These are phyloP conservation scores for Autographa pulchrina DNA, from an alignment of 2,888 invertebrate species.

Conservation along the genomic window DNA sequence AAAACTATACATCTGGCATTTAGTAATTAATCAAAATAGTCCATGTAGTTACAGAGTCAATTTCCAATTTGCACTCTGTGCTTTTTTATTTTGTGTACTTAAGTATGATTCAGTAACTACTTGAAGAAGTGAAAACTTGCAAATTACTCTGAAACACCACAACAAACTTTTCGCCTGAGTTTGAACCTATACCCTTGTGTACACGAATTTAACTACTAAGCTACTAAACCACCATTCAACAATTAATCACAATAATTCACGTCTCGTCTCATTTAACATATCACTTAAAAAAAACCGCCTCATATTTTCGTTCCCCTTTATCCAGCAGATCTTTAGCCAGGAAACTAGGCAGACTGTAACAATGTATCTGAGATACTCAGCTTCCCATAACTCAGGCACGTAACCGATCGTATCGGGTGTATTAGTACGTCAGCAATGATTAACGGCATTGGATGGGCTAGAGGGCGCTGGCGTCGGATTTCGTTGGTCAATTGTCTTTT, in stretches of 20 bases:
- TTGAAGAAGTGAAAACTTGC: no score
- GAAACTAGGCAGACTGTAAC: conserved; percentile 34
- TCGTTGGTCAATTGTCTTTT: background rate
- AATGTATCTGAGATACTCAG: conserved; percentile 33
- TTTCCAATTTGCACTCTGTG: no score
- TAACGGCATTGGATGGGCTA: conserved; percentile 13
- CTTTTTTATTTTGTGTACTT: no score
- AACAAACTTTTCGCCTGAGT: no score
- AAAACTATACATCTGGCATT: no score
- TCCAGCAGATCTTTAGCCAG: conserved; percentile 19
- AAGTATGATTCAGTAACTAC: no score
- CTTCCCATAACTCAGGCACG: conserved; percentile 46
- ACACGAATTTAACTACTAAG: background rate
- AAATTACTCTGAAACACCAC: no score
- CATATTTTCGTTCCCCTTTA: background rate
- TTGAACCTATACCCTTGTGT: no score
- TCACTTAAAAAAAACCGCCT: background rate
- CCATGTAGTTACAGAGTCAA: no score
- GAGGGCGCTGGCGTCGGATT: background rate
- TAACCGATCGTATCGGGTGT: conserved; percentile 47
- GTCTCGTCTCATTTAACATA: background rate
- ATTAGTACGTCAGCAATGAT: conserved; percentile 47
- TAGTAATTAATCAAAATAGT: no score
- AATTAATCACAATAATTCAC: background rate
- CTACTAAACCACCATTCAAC: background rate